These are phyloP conservation scores for Uromys caudimaculatus DNA, from an alignment of 2,797 vertebrate genomes.

Conservation along the genomic window DNA sequence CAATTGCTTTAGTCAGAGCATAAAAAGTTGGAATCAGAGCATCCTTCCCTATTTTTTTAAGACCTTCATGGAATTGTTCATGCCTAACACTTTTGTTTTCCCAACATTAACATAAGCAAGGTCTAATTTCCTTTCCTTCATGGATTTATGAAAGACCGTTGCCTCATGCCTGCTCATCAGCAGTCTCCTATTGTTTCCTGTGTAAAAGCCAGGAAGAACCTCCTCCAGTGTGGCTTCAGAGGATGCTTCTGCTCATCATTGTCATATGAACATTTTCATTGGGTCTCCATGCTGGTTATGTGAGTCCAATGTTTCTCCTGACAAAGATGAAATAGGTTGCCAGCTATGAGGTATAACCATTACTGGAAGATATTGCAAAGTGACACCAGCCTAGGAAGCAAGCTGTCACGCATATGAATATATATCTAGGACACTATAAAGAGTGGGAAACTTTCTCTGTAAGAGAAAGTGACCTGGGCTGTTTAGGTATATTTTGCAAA, in stretches of 20 bases:
- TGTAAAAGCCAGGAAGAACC: neutral
- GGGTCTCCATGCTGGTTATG: rapidly evolving
- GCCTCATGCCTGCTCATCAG: neutral
- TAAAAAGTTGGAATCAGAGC: neutral
- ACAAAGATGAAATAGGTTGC: rapidly evolving
- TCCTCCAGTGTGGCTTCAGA: neutral
- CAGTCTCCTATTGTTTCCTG: neutral
- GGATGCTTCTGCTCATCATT: neutral
- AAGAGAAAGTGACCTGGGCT: rapidly evolving
- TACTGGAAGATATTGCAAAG: rapidly evolving
- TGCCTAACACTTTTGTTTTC: neutral
- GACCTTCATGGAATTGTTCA: neutral
- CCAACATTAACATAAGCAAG: neutral
- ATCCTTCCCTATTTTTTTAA: neutral
- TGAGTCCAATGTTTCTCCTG: neutral
- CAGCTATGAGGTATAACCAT: neutral
- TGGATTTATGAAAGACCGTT: neutral
- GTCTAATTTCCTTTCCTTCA: neutral
- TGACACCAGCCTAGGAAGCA: rapidly evolving
- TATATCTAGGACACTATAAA: rapidly evolving
- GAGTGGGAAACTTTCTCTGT: neutral
- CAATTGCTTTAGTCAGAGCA: neutral
- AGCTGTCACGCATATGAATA: rapidly evolving
- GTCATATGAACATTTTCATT: neutral
- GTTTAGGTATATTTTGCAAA: neutral